Percentiles rank a stretch among this genome's conserved stretches.
Evolutionary conservation across 2,797 vertebrate genomes (phyloP).

Genomic region (Neoniphon sammara): DNA sequence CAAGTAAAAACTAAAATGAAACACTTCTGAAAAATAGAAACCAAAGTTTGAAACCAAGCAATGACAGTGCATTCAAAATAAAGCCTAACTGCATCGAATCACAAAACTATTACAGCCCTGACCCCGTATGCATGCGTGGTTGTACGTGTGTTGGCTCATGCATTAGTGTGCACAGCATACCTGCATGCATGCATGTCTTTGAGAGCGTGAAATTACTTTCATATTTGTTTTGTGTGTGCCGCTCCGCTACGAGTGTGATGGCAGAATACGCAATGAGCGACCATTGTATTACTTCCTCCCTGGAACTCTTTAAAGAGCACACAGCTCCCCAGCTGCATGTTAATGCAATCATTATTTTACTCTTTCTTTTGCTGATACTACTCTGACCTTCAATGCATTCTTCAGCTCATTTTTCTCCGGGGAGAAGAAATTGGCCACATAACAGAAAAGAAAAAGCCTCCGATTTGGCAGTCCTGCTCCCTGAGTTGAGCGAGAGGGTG

Average conservation of each 20-base stretch:
- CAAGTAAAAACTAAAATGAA: conserved; percentile 13
- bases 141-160: background rate
- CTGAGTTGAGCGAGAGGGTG: conserved; percentile 19
- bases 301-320: conserved; percentile 70
- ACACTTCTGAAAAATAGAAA: background rate
- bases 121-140: background rate
- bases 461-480: conserved; percentile 43
- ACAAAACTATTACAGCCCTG: background rate
- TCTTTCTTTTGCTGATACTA: conserved; percentile 64
- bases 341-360: conserved; percentile 77
- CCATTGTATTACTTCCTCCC: conserved; percentile 57
- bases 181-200: conserved; percentile 18
- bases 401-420: conserved; percentile 56
- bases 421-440: conserved; percentile 60
- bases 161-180: conserved; percentile 9
- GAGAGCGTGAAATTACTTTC: conserved; percentile 37
- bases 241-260: conserved; percentile 9
- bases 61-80: conserved; percentile 15
- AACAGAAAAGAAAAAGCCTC: conserved; percentile 32
- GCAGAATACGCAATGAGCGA: conserved; percentile 58
- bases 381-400: conserved; percentile 77
- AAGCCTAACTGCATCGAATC: background rate
- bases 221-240: conserved; percentile 52
- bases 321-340: conserved; percentile 70
- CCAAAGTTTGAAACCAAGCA: background rate